Conservation (phyloP, 2,888 invertebrate species). For the Colletes collaris region DNA sequence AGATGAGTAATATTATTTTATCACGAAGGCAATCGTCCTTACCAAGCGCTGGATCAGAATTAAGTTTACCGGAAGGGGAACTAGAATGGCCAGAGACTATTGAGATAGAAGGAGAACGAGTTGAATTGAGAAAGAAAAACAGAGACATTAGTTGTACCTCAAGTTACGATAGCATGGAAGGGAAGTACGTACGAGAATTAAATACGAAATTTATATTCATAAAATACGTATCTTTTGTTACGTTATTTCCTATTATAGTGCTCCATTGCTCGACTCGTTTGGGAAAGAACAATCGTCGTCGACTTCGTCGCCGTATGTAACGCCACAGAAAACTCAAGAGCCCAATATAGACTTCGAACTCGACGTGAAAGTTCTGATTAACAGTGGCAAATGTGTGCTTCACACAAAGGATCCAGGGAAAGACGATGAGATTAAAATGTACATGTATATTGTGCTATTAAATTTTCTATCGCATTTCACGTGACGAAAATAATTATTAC, state of each 20-base stretch:
- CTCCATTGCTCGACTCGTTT: slow-evolving; percentile 80
- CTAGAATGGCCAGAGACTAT: slow-evolving; percentile 87
- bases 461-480: background rate
- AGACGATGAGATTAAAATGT: slow-evolving; percentile 89
- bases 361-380: slow-evolving; percentile 97
- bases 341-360: slow-evolving; percentile 98
- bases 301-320: slow-evolving; percentile 79
- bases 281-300: slow-evolving; percentile 79
- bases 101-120: slow-evolving; percentile 87
- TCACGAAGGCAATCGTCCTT: slow-evolving; percentile 88
- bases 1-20: background rate
- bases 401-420: slow-evolving; percentile 93
- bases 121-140: slow-evolving; percentile 86
- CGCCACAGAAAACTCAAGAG: slow-evolving; percentile 88
- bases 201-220: background rate
- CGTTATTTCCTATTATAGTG: slow-evolving; percentile 59
- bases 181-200: slow-evolving; percentile 72
- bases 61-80: slow-evolving; percentile 86
- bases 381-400: slow-evolving; percentile 97
- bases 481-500: background rate
- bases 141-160: slow-evolving; percentile 78
- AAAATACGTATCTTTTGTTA: background rate
- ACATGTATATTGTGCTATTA: slow-evolving; percentile 68
- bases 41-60: slow-evolving; percentile 89
- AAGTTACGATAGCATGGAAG: slow-evolving; percentile 81